Base-by-base conservation (phyloP, 2,888 invertebrate species). In the Parnassius glacialis region DNA sequence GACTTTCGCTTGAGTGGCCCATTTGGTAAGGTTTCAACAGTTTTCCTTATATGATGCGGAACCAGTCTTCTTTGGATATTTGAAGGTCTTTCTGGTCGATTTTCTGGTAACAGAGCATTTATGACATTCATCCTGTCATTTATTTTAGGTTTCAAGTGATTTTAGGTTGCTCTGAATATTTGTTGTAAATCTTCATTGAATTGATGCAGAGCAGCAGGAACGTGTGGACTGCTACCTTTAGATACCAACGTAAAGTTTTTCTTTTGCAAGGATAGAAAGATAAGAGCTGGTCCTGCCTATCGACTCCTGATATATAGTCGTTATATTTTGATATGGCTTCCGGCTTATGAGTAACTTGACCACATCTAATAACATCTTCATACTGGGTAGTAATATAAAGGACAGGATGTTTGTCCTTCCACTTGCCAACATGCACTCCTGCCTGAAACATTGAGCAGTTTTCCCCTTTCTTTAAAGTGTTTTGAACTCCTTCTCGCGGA, bases 281-380 rank as follows among this genome's bases (percentile, higher is more conserved):
- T 10, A 34, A 34, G 1, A 52, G 10, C 34, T 71, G 69, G 48
- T 71, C 68, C 52, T 68, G 68, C 12, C 59, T 42, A 43, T 70
- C 68, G 20, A 71, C 64, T n/a, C 68, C 68, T 34, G 67, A 65
- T 69, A 68, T 16, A 16, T 59, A 65, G 10, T 71, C 54, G 53
- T 70, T 70, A 52, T 68, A 71, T 48, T 67, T 50, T 25, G 62
- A 51, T 34, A 71, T 63, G 34, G 67, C 58, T 62, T 53, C 43
- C 16, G 71, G 69, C 57, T 70, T 71, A 16, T 50, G 20, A 10
- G 45, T 51, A 41, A 65, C 57, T 54, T 57, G 54, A 43, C 70
- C 69, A 20, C 66, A 56, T 66, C 64, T 69, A 66, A 67, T 72
- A 62, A 64, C 43, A 53, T 67, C 58, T 50, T 43, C 44, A 61